A percentile compares a stretch with the other conserved stretches of the same genome.
These are phyloP conservation scores for Elmis aenea DNA, from an alignment of 2,888 invertebrate genomes.

Conservation along the genomic window DNA sequence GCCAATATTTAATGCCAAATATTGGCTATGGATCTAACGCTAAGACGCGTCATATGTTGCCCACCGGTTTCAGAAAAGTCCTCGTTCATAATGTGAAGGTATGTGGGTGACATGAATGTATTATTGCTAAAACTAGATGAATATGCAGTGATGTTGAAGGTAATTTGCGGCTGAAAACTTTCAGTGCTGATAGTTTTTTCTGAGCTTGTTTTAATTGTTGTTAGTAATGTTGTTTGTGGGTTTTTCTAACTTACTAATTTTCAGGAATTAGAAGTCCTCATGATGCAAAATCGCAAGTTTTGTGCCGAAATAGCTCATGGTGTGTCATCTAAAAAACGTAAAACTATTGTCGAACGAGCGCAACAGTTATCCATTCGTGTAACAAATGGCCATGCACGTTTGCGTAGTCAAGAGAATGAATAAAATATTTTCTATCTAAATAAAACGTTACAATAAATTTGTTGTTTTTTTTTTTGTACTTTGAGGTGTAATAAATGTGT, in stretches of 20 bases:
- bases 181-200: conserved; percentile 37
- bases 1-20: conserved; percentile 97
- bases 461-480: too few species aligned
- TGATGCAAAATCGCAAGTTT: conserved; percentile 98
- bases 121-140: too few species aligned
- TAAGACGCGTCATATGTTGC: conserved; percentile 93
- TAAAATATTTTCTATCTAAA: conserved; percentile 61
- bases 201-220: conserved; percentile 20
- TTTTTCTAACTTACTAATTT: conserved; percentile 26
- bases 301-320: conserved; percentile 97
- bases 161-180: conserved; percentile 46
- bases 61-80: conserved; percentile 97
- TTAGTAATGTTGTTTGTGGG: background rate
- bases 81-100: conserved; percentile 82
- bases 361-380: conserved; percentile 92
- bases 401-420: conserved; percentile 98
- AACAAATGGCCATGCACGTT: conserved; percentile 93
- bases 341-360: conserved; percentile 92
- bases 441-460: too few species aligned
- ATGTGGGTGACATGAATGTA: conserved; percentile 14
- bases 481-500: too few species aligned
- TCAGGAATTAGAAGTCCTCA: conserved; percentile 91
- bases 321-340: conserved; percentile 96
- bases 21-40: conserved; percentile 98
- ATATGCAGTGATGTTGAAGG: conserved; percentile 40